phyloP scores from a whole-genome alignment of 1,140 invertebrate genomes.

The Diprion similis region DNA sequence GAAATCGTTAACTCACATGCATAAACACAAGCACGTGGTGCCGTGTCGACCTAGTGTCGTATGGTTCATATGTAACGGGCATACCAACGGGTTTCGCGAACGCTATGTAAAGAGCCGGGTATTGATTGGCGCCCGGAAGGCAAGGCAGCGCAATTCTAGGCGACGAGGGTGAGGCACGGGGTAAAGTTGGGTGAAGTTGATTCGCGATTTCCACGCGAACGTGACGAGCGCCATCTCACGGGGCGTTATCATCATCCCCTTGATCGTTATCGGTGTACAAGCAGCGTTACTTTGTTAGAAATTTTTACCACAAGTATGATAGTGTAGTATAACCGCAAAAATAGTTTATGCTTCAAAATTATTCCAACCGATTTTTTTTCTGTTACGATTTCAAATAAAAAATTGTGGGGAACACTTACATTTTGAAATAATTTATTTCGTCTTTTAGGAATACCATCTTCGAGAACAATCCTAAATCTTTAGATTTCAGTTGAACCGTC shows the following conservation, averaged over 20 bases:
- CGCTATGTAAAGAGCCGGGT: background rate
- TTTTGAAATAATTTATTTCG: no score
- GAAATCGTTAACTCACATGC: background rate
- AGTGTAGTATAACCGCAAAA: no score
- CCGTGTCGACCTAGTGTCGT: slow-evolving; percentile 1
- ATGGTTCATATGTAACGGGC: background rate
- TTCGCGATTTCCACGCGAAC: background rate
- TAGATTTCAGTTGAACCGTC: no score
- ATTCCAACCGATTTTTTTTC: no score
- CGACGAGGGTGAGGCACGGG: background rate
- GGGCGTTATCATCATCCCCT: background rate
- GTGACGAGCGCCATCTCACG: background rate
- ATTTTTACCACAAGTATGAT: no score
- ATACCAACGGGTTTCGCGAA: background rate
- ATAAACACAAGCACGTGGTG: background rate
- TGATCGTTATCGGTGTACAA: background rate
- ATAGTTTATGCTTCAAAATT: no score
- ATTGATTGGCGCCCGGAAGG: background rate
- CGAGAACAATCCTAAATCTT: no score
- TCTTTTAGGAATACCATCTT: no score
- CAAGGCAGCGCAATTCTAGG: background rate
- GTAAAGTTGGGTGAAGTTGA: background rate
- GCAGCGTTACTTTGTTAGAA: no score
- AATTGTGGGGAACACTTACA: no score
- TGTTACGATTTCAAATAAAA: no score